Evolutionary conservation across 2,888 invertebrate species (phyloP).

Genomic region (Melinopterus prodromus): DNA sequence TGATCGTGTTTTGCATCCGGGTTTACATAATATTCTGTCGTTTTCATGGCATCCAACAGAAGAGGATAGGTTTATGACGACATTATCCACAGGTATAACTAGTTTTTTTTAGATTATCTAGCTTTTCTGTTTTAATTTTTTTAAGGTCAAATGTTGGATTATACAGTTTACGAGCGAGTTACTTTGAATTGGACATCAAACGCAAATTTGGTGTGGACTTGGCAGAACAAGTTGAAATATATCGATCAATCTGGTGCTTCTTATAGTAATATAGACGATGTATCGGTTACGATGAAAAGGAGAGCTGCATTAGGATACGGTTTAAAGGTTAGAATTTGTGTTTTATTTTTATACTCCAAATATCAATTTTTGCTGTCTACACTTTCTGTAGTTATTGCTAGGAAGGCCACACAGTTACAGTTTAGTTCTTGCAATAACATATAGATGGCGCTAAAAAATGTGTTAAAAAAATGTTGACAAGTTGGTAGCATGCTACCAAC

Average conservation of each 20-base stretch:
- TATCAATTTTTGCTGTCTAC: too few species aligned
- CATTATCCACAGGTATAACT: conserved; percentile 65
- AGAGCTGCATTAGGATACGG: conserved; percentile 81
- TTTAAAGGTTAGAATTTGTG: conserved; percentile 68
- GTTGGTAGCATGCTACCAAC: too few species aligned
- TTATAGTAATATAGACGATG: conserved; percentile 70
- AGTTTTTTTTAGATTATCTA: conserved; percentile 14
- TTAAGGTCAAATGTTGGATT: conserved; percentile 73
- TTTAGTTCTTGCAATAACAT: too few species aligned
- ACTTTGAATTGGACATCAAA: conserved; percentile 83
- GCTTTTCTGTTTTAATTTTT: conserved; percentile 27
- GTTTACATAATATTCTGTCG: conserved; percentile 68
- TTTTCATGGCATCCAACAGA: conserved; percentile 90
- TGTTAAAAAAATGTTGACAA: too few species aligned
- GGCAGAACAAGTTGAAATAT: conserved; percentile 70
- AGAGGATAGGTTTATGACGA: conserved; percentile 78
- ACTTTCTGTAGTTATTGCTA: too few species aligned
- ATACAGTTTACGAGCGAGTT: conserved; percentile 82
- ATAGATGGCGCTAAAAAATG: too few species aligned
- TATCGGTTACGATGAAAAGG: conserved; percentile 75
- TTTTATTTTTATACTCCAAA: not conserved
- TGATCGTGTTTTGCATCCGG: conserved; percentile 71
- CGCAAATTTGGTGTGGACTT: conserved; percentile 78
- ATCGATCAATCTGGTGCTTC: conserved; percentile 64
- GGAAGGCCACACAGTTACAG: too few species aligned